phyloP scores from a whole-genome alignment of 1,140 invertebrate species.

The Macrobrachium rosenbergii region DNA sequence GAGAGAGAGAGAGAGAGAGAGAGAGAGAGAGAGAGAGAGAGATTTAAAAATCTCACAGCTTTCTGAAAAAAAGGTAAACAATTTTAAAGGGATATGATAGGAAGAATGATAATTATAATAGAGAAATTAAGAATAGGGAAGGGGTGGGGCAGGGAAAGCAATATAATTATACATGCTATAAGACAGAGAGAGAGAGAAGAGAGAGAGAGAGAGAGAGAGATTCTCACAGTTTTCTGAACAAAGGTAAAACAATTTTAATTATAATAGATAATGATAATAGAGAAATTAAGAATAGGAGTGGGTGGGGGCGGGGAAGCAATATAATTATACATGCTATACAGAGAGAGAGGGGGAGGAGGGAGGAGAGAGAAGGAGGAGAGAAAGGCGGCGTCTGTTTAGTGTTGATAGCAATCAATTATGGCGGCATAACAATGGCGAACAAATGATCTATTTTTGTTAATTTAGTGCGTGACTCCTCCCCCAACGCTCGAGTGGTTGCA shows the following conservation, averaged over 20 bases:
- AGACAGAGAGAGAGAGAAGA: neutral
- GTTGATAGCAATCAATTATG: conserved; percentile 3
- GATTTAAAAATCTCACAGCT: too few relatives aligned
- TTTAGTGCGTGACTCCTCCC: neutral
- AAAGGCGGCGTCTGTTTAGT: too few relatives aligned
- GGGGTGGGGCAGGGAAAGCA: neutral
- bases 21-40: too few relatives aligned
- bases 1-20: neutral
- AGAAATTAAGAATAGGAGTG: neutral
- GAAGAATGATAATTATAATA: neutral
- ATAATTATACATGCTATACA: neutral
- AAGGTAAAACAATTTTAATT: too few relatives aligned
- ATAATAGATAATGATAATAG: neutral
- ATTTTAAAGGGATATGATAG: too few relatives aligned
- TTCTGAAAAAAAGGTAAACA: too few relatives aligned
- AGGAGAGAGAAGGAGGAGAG: too few relatives aligned
- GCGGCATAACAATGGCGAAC: conserved; percentile 4
- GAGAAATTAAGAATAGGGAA: neutral
- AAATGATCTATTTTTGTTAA: conserved; percentile 23
- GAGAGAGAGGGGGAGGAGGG: neutral
- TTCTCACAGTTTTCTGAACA: too few relatives aligned
- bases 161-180: neutral
- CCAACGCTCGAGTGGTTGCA: too few relatives aligned
- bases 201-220: too few relatives aligned
- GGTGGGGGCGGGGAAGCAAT: neutral